Base-by-base conservation (phyloP, 23 tunicate genomes). In the Trididemnum clinides region DNA sequence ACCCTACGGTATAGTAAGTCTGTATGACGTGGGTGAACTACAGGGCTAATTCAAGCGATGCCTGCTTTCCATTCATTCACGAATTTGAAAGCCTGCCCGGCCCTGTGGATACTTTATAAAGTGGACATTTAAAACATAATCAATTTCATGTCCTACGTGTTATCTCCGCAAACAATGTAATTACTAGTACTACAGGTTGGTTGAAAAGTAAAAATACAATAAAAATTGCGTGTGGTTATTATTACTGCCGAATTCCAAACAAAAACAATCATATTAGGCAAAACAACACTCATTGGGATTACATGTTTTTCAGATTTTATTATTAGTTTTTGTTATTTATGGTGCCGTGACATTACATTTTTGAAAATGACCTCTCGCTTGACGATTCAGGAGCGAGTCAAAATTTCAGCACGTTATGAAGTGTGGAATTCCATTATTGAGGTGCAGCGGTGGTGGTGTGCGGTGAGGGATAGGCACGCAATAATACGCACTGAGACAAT, bases 281-380 rank as follows among this genome's bases (percentile, higher is more conserved):
- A 62, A 62, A 62, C 69, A 62, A 62, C 23, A 62, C 27, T 21
- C 69, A 62, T 21, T 62, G 21, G 69, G 27, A 62, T 62, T 62
- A 15, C 69, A 62, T 62, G 69, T 62, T 12, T 62, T 12, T 18
- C 21, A 12, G 69, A 18, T 21, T 21, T 15, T 18, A 4, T 62
- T 62, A 62, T 15, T 18, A 4, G 21, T 62, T 44, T 15, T 15
- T 44, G 15, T 44, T 44, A 7, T 44, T 44, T 44, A 44, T 44
- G 54, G 54, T 44, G 15, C 15, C 15, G 54, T 62, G 27, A 62
- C 21, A 62, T 18, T 12, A 26, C 69, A 62, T 4, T 62, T 62
- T 62, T 62, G 27, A 62, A 62, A 62, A 21, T 62, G 22, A 12
- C 69, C 69, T 62, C 69, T 62, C 27, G 69, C 69, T 62, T 62